Evolutionary conservation across 2,888 invertebrate genomes (phyloP), one percentile per base, ranked within the genome.

Genomic region (Diplolepis rosae): DNA sequence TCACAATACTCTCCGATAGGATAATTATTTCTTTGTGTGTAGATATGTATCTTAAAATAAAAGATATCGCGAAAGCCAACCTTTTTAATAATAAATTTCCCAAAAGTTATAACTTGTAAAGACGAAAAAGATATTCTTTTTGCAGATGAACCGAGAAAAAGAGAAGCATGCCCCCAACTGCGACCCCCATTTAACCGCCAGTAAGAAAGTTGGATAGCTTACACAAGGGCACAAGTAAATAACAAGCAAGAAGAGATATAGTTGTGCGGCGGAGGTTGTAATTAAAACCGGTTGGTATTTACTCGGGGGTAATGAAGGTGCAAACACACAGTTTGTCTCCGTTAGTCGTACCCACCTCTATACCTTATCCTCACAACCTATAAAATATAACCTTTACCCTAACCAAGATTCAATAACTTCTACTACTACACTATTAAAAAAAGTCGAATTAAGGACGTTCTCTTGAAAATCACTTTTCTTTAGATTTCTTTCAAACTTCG

Each of bases 211-310:
- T 83, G 77, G 81, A 85, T 83, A 73, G 80, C 78, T 77, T 71
- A 69, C 75, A 71, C 78, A 68, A 79, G 82, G 82, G 79, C 77
- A 80, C 81, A 78, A 83, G 85, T 83, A 87, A 86, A 87, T 85
- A 87, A 85, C 84, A 86, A 86, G 83, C 80, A 81, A 78, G 81
- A 81, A 84, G 84, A 85, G 82, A 84, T 84, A 84, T 82, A 83
- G 83, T 80, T 78, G 79, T 78, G 71, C 76, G 76, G 77, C 76
- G 78, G 82, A 78, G 82, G 77, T 81, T 83, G 85, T 87, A 87
- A 88, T 88, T 88, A 87, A 88, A 88, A 87, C 85, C 85, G 78
- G 84, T 84, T 83, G 82, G 80, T 87, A 84, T 87, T 87, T 87
- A 86, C 86, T 80, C 82, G 83, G 77, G 82, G 84, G 84, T 87